Percentiles rank a stretch among this genome's conserved stretches.
Conservation (phyloP, 1,140 invertebrate genomes). For the Harlomillsia oculata region DNA sequence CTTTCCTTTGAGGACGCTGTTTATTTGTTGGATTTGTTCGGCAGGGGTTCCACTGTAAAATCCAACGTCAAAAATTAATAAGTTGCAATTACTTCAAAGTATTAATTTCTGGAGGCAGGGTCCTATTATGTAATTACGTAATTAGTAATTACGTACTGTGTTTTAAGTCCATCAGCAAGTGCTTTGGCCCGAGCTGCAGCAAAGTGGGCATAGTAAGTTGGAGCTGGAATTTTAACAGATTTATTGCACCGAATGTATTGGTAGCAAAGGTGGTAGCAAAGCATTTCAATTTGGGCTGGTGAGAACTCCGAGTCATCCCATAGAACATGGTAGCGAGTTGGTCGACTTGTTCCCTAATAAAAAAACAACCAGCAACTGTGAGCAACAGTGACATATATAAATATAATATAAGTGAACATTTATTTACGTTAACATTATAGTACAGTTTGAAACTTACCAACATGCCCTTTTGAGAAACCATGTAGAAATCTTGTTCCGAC, state of each 20-base stretch:
- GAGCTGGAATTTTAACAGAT: conserved; percentile 82
- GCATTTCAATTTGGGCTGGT: conserved; percentile 65
- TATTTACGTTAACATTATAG: too few species aligned
- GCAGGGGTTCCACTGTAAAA: too few species aligned
- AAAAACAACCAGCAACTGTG: background rate
- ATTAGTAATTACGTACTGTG: too few species aligned
- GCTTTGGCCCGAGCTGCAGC: conserved; percentile 58
- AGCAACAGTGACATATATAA: background rate
- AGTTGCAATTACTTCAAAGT: too few species aligned
- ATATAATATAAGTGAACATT: background rate
- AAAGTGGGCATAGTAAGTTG: conserved; percentile 88
- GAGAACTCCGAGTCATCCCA: conserved; percentile 39
- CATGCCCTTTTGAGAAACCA: conserved; percentile 44
- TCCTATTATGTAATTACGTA: too few species aligned
- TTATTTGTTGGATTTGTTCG: too few species aligned
- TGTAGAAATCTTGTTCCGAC: conserved; percentile 44
- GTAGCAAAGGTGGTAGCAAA: conserved; percentile 81
- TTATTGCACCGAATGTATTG: conserved; percentile 76
- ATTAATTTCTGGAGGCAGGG: too few species aligned
- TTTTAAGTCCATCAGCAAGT: conserved; percentile 11
- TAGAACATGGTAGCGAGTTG: conserved; percentile 44
- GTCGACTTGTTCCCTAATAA: conserved; percentile 30
- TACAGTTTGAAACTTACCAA: conserved; percentile 42
- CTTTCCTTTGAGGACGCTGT: too few species aligned
- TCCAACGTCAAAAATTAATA: too few species aligned